Evolutionary conservation across 2,797 vertebrate genomes (phyloP).

Genomic region (Lacerta viridis): DNA sequence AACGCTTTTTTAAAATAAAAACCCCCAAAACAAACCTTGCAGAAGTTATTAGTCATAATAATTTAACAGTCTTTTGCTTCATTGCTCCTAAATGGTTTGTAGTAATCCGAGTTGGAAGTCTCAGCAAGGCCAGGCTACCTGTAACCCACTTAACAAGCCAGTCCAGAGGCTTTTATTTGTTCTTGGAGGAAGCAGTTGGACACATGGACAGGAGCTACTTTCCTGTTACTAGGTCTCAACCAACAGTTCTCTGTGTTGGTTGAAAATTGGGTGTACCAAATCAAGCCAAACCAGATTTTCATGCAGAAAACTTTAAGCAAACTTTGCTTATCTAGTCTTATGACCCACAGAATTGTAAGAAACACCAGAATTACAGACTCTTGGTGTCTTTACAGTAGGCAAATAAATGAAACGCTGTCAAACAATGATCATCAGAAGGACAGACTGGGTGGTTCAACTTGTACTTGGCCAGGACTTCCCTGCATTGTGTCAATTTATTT

Average conservation of each 20-base stretch:
- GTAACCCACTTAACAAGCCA: background rate
- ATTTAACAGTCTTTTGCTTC: background rate
- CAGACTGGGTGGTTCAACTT: background rate
- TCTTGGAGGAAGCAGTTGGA: background rate
- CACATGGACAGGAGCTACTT: background rate
- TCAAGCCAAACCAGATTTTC: background rate
- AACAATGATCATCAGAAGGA: background rate
- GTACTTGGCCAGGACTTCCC: background rate
- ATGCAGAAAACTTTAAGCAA: background rate
- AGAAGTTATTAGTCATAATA: background rate
- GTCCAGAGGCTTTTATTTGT: background rate
- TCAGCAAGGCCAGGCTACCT: background rate
- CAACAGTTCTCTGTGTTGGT: background rate
- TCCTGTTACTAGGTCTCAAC: background rate
- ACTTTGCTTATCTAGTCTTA: background rate
- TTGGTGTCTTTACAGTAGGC: background rate
- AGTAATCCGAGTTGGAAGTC: background rate
- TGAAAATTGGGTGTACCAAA: background rate
- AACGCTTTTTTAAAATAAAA: background rate
- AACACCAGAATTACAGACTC: background rate
- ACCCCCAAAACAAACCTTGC: background rate
- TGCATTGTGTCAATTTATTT: background rate
- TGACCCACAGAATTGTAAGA: background rate
- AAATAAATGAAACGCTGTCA: background rate
- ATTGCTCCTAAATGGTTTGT: background rate